A percentile compares a stretch with the other conserved stretches of the same genome.
These are phyloP conservation scores for Drosophila sucinea DNA, from an alignment of 1,140 invertebrate species.

Conservation along the genomic window DNA sequence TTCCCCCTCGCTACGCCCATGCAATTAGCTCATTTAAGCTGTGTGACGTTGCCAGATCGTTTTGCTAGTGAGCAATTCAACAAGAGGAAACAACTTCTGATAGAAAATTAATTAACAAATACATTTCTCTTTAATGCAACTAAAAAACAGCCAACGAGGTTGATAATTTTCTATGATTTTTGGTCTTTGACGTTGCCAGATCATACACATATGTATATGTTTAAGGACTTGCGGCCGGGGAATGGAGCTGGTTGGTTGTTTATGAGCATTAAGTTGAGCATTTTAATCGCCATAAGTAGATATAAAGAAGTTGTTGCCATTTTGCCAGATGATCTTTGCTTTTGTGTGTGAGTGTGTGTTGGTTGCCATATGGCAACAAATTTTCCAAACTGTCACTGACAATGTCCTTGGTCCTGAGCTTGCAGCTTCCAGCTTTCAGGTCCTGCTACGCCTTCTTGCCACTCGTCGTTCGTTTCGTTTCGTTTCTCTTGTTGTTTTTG, in stretches of 20 bases:
- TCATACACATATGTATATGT: too few relatives aligned
- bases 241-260: background rate
- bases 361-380: slow-evolving; percentile 5
- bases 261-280: slow-evolving; percentile 6
- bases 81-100: too few relatives aligned
- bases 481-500: slow-evolving; percentile 1
- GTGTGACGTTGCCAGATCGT: background rate
- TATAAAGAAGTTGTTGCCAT: slow-evolving; percentile 12
- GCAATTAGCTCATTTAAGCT: too few relatives aligned
- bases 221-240: too few relatives aligned
- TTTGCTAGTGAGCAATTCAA: background rate
- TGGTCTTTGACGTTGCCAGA: too few relatives aligned
- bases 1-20: too few relatives aligned
- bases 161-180: too few relatives aligned
- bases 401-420: background rate
- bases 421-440: background rate
- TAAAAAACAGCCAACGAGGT: too few relatives aligned
- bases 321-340: slow-evolving; percentile 9
- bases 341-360: background rate
- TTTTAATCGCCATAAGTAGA: slow-evolving; percentile 8
- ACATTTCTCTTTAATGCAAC: too few relatives aligned
- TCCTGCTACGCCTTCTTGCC: background rate
- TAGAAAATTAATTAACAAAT: too few relatives aligned
- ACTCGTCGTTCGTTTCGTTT: background rate
- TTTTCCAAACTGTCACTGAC: slow-evolving; percentile 8